A percentile compares a stretch with the other conserved stretches of the same genome.
Evolutionary conservation across 1,140 invertebrate genomes (phyloP).

Genomic region (Drosophila burlai): DNA sequence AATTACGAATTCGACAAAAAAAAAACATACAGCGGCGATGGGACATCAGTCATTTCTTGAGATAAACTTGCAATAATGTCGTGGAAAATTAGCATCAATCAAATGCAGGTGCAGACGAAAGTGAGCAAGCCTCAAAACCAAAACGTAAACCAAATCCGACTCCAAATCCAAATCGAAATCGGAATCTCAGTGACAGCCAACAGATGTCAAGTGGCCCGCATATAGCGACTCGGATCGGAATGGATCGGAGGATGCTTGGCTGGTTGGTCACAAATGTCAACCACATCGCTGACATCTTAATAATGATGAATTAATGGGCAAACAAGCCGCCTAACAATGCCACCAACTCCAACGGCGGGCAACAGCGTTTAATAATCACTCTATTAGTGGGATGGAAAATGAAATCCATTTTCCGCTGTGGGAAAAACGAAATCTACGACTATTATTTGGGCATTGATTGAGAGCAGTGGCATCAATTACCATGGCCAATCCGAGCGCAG

Average conservation of each 20-base stretch:
- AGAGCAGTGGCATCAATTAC: constrained; percentile 78
- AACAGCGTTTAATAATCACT: constrained; percentile 74
- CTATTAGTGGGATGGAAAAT: constrained; percentile 65
- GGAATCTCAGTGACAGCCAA: constrained; percentile 70
- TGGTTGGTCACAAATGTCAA: constrained; percentile 74
- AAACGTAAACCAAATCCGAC: constrained; percentile 24
- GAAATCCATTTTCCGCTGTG: constrained; percentile 49
- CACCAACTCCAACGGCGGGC: constrained; percentile 42
- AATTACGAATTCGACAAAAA: constrained; percentile 24
- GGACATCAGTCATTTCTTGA: constrained; percentile 60
- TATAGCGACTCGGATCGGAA: constrained; percentile 25
- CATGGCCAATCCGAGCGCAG: constrained; percentile 20
- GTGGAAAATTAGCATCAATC: constrained; percentile 79
- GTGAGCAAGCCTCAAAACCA: constrained; percentile 24
- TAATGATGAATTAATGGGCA: constrained; percentile 84
- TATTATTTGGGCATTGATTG: constrained; percentile 71
- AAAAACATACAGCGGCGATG: constrained; percentile 7
- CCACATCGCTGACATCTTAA: constrained; percentile 80
- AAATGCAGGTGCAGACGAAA: constrained; percentile 73
- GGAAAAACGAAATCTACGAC: constrained; percentile 10
- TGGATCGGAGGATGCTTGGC: constrained; percentile 14
- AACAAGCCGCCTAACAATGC: constrained; percentile 71
- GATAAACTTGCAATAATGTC: constrained; percentile 75
- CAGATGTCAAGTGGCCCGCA: constrained; percentile 82
- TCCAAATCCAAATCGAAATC: constrained; percentile 25